Percentiles rank a stretch among this genome's conserved stretches.
phyloP scores from a whole-genome alignment of 37 sponge, comb jelly and placozoan species.

The Oopsacas minuta region DNA sequence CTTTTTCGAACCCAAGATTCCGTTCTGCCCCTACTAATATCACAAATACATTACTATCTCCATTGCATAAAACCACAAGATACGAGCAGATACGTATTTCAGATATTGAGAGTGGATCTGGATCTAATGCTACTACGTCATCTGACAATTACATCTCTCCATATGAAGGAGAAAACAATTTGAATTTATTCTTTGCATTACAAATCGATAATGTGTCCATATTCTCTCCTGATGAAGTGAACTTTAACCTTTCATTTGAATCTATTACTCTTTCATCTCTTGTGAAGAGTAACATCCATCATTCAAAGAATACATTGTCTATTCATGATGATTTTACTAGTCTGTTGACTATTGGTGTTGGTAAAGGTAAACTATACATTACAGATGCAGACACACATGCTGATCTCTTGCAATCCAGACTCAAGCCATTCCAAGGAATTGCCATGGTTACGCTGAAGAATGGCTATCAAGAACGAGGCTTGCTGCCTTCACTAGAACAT shows the following conservation, averaged over 20 bases:
- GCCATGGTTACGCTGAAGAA: neutral
- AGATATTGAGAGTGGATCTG: neutral
- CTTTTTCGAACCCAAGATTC: neutral
- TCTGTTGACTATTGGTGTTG: neutral
- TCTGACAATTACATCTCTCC: neutral
- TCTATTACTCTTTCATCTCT: neutral
- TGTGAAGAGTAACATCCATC: neutral
- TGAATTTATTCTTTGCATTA: neutral
- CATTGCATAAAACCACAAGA: neutral
- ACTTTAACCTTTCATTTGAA: neutral
- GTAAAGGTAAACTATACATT: neutral
- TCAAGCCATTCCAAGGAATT: neutral
- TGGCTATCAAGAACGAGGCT: neutral
- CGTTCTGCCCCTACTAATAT: neutral
- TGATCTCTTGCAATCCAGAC: neutral
- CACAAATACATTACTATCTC: neutral
- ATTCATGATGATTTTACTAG: neutral
- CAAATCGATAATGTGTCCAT: neutral
- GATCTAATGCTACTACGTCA: neutral
- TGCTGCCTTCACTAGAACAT: neutral
- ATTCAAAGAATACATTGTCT: neutral
- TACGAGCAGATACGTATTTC: neutral
- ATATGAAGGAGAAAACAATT: neutral
- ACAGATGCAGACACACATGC: neutral
- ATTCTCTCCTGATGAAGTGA: conserved; percentile 7